Percentiles rank a stretch among this genome's conserved stretches.
Conservation (phyloP, 2,113 vertebrate genomes). For the Ictalurus furcatus region DNA sequence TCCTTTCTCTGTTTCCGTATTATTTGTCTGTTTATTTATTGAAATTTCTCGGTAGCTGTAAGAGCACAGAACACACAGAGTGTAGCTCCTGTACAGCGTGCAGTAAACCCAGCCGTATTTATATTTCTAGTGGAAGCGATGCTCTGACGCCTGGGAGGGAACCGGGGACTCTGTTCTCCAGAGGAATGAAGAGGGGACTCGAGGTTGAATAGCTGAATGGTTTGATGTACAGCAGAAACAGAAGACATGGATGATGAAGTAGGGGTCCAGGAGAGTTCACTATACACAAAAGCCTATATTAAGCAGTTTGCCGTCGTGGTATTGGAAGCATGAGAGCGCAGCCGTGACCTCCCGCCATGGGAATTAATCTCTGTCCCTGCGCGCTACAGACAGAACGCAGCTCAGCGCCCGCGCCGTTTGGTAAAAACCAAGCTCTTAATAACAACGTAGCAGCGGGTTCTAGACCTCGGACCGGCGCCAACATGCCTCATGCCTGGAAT, state of each 20-base stretch:
- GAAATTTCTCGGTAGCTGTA: neutral
- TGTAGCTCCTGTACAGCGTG: neutral
- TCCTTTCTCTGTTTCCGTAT: too few relatives aligned
- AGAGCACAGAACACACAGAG: neutral
- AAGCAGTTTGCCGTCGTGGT: slow-evolving; percentile 22
- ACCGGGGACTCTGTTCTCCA: neutral
- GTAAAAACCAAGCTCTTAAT: neutral
- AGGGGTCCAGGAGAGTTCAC: slow-evolving; percentile 4
- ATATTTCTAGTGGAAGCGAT: neutral
- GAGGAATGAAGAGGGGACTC: neutral
- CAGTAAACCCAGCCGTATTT: neutral
- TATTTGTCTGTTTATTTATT: too few relatives aligned
- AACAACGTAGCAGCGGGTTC: too few relatives aligned
- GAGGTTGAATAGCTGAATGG: slow-evolving; percentile 9
- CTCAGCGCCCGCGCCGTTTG: neutral
- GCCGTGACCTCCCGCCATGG: neutral
- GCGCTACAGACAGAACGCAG: neutral
- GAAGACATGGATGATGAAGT: slow-evolving; percentile 12
- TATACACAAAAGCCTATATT: slow-evolving; percentile 10
- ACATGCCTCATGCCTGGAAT: neutral
- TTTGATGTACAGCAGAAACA: neutral
- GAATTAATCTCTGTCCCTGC: neutral
- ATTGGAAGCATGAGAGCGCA: slow-evolving; percentile 1
- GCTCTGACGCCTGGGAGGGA: neutral
- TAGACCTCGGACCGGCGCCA: neutral